Evolutionary conservation across 30 jellyfish, hydroid and myxozoan genomes (phyloP), one percentile per base, ranked within the genome.

Genomic region (Turritopsis rubra): DNA sequence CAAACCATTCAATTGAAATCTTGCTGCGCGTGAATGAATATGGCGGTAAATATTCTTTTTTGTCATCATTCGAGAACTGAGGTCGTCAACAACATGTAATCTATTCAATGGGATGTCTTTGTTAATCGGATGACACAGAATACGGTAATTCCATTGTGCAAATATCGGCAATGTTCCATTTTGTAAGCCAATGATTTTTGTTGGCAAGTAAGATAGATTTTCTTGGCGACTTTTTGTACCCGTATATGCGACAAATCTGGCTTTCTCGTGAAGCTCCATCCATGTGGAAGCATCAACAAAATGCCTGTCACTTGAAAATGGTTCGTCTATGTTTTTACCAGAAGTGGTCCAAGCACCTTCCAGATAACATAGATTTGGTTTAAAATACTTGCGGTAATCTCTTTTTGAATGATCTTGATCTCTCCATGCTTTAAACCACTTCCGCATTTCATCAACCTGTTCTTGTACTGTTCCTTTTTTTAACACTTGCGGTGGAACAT

Each of bases 141-240:
- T 91, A 73, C 97, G 86, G 84, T 91, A 91, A 81, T 91, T 91
- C 97, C 97, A 91, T 60, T 91, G 97, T 25, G 97, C 96, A 72
- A 86, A 91, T 18, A 80, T 80, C 0, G 97, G 96, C 21, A 85
- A 65, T 16, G 88, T 71, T 29, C 75, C 90, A 75, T 84, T 75
- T 0, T 22, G 0, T 8, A 76, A 52, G 23, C 31, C 82, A 30
- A 84, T 75, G 70, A 75, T 75, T 66, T 81, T 81, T 52, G 91
- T 84, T 29, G 91, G 91, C 23, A 84, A 84, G 53, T 28, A 75
- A 28, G 91, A 29, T 18, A 84, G 66, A 83, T 84, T 84, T 52
- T 84, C 91, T 16, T 19, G 81, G 22, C 71, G 83, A 71, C 91
- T 84, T 75, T 84, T 84, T 25, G 89, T 21, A 18, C 91, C 91